A percentile compares a stretch with the other conserved stretches of the same genome.
phyloP scores from a whole-genome alignment of 2,888 invertebrate species.

The Maniola hyperantus region DNA sequence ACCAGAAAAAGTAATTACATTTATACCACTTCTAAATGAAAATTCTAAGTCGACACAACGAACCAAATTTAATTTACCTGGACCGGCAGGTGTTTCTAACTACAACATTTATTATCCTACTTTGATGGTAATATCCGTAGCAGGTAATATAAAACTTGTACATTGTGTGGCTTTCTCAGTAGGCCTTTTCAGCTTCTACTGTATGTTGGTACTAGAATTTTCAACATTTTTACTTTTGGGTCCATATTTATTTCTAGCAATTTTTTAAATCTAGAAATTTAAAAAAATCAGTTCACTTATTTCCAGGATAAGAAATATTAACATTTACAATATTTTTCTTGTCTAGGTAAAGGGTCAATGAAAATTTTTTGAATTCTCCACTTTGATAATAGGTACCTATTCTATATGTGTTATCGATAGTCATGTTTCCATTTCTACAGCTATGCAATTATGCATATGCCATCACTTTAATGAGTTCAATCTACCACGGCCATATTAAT shows the following conservation, averaged over 20 bases:
- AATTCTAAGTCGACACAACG: constrained; percentile 12
- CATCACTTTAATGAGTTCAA: constrained; percentile 10
- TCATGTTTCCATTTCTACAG: neutral
- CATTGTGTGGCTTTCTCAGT: neutral
- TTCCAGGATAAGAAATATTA: too few relatives aligned
- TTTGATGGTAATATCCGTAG: neutral
- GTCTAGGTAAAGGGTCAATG: too few relatives aligned
- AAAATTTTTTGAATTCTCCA: too few relatives aligned
- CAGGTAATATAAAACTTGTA: neutral
- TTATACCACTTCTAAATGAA: constrained; percentile 7
- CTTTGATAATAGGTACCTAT: too few relatives aligned
- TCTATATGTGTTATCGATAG: too few relatives aligned
- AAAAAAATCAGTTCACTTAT: neutral
- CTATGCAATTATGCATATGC: constrained; percentile 6
- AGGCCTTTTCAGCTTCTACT: neutral
- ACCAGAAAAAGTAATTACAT: constrained; percentile 17
- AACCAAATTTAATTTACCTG: neutral
- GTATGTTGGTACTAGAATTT: neutral
- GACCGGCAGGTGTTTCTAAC: constrained; percentile 10
- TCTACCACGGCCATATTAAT: neutral
- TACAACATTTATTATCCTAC: neutral
- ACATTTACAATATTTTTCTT: too few relatives aligned
- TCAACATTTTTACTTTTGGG: neutral
- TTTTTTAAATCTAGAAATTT: too few relatives aligned
- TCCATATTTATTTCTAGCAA: neutral